Evolutionary conservation across 2,888 invertebrate genomes (phyloP).

Genomic region (Machimus atricapillus): DNA sequence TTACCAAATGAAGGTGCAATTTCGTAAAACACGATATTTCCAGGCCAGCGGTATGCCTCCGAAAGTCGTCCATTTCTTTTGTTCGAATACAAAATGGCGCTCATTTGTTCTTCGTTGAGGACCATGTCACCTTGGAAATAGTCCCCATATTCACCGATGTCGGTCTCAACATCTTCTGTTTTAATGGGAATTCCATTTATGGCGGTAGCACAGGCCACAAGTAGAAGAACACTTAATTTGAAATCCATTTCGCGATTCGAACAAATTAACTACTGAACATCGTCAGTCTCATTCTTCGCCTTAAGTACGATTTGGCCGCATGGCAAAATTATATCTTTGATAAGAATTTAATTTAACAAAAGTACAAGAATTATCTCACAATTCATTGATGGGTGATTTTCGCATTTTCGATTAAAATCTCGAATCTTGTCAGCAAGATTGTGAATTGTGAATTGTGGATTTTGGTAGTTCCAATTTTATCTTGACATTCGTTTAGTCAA

Average conservation of each 20-base stretch:
- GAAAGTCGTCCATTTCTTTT: slow-evolving; percentile 68
- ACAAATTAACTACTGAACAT: neutral
- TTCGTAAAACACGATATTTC: slow-evolving; percentile 72
- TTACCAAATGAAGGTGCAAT: slow-evolving; percentile 66
- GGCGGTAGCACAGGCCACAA: neutral
- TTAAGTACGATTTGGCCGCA: neutral
- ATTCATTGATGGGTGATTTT: neutral
- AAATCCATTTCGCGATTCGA: neutral
- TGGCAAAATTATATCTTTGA: neutral
- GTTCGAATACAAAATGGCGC: slow-evolving; percentile 44
- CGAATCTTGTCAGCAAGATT: neutral
- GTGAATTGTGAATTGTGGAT: neutral
- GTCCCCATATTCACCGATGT: slow-evolving; percentile 78
- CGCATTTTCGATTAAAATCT: neutral
- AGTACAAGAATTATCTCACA: neutral
- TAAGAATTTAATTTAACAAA: neutral
- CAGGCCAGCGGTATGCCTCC: slow-evolving; percentile 68
- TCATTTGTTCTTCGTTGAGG: slow-evolving; percentile 62
- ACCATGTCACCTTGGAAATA: slow-evolving; percentile 80
- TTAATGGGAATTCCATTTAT: neutral
- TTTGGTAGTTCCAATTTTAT: neutral
- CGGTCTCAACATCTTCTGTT: slow-evolving; percentile 52
- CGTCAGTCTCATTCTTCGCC: neutral
- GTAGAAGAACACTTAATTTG: neutral
- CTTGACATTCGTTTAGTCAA: neutral